Evolutionary conservation across 2,888 invertebrate genomes (phyloP), one percentile per base, ranked within the genome.

Genomic region (Cacoxenus indagator): DNA sequence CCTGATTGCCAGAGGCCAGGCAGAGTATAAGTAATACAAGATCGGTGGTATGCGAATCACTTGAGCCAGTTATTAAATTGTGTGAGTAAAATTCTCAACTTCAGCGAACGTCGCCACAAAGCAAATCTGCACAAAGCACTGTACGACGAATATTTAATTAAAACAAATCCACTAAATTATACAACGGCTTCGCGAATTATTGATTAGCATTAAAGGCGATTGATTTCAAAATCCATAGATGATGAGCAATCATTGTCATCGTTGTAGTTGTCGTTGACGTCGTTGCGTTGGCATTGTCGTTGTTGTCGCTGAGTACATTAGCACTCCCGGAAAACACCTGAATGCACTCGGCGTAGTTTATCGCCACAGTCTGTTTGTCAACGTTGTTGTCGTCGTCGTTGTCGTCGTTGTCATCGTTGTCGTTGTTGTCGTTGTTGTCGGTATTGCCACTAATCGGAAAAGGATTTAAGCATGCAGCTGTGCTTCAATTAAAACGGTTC

Each of bases 261-360:
- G 17, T 17, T 1, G 22, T 17, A 4, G 51, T 11, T 51, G 22
- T 22, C 19, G 51, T 48, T 17, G 22, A 19, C 22, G 48, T 22
- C 22, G 4, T 51, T 19, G 51, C 51, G 19, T 19, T 22, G 22
- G 24, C 11, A n/a, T n/a, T n/a, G n/a, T n/a, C n/a, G n/a, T n/a
- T n/a, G n/a, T n/a, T n/a, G n/a, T 1, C 22, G 5, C n/a, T n/a
- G 14, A 57, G 59, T 37, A 11, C 59, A 24, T 6, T 22, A 27
- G 37, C 37, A 37, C 59, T 19, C 19, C 17, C 31, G 2, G 31
- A 37, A 61, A 61, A 61, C 59, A 61, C 59, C 59, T 61, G 59
- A 61, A 61, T 61, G 59, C 27, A 61, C 59, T 61, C 37, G n/a
- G 27, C 8, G 3, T 0, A 2, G 11, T 3, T 43, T 43, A 19